Conservation (phyloP, 1,140 invertebrate species). For the Chrysopa pallens region DNA sequence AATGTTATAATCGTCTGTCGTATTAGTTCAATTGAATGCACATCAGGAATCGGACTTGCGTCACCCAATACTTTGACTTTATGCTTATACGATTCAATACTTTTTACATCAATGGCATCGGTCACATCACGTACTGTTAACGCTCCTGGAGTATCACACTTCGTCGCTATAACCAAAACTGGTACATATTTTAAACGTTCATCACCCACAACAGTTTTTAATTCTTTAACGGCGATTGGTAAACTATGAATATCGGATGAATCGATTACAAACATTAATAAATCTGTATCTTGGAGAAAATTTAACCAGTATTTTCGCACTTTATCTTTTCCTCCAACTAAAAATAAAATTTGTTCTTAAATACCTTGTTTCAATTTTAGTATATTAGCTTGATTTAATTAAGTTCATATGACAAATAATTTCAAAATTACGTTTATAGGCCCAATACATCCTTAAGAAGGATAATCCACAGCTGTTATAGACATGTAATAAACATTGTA, state of each 20-base stretch:
- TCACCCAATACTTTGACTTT: slow-evolving; percentile 21
- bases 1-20: too few species aligned
- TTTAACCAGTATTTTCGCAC: slow-evolving; percentile 25
- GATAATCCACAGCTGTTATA: too few species aligned
- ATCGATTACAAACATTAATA: slow-evolving; percentile 29
- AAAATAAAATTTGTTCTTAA: too few species aligned
- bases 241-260: slow-evolving; percentile 19
- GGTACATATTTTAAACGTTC: slow-evolving; percentile 20
- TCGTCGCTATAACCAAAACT: slow-evolving; percentile 25
- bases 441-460: too few species aligned
- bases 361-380: too few species aligned
- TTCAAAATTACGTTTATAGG: too few species aligned
- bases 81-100: slow-evolving; percentile 20
- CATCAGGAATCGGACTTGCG: not conserved
- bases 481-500: too few species aligned
- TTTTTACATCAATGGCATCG: slow-evolving; percentile 21
- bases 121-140: slow-evolving; percentile 20
- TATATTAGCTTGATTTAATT: too few species aligned
- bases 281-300: slow-evolving; percentile 28
- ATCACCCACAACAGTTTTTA: slow-evolving; percentile 25
- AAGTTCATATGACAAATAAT: too few species aligned
- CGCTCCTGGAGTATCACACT: slow-evolving; percentile 21
- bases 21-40: slow-evolving; percentile 15
- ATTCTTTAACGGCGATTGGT: slow-evolving; percentile 15
- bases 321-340: slow-evolving; percentile 23